A percentile compares a stretch with the other conserved stretches of the same genome.
These are phyloP conservation scores for Platycheirus albimanus DNA, from an alignment of 2,888 invertebrate genomes.

Conservation along the genomic window DNA sequence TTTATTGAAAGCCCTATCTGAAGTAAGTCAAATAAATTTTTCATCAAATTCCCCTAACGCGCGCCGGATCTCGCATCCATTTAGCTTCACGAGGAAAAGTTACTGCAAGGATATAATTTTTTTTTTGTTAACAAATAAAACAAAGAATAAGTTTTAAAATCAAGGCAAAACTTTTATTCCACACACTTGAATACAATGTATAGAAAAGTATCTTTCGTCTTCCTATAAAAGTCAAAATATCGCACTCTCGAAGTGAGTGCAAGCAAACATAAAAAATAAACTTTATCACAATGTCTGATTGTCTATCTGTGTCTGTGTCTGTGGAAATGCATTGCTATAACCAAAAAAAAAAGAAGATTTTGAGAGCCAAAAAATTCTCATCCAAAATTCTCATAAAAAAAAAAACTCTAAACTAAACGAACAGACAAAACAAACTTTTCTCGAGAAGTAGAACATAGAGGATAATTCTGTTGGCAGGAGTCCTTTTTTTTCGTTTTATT, in stretches of 20 bases:
- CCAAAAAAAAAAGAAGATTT: neutral
- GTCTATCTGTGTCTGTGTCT: neutral
- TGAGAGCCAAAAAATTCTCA: conserved; percentile 41
- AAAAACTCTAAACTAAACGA: conserved; percentile 12
- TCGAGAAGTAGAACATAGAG: conserved; percentile 36
- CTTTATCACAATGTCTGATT: too few species aligned
- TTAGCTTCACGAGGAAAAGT: too few species aligned
- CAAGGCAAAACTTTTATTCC: conserved; percentile 15
- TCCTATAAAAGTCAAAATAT: conserved; percentile 30
- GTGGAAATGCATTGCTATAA: conserved; percentile 35
- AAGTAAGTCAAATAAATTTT: too few species aligned
- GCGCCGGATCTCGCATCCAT: too few species aligned
- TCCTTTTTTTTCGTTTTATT: conserved; percentile 20
- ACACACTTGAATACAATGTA: neutral
- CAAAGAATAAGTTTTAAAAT: neutral
- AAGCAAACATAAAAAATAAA: conserved; percentile 12
- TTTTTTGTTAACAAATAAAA: neutral
- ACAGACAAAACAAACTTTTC: conserved; percentile 45
- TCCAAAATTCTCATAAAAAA: too few species aligned
- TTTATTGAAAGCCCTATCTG: too few species aligned
- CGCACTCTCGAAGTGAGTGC: neutral
- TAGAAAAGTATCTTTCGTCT: conserved; percentile 19
- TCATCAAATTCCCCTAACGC: too few species aligned
- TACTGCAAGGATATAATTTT: too few species aligned
- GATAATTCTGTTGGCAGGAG: conserved; percentile 63